These are phyloP conservation scores for Naja naja DNA, from an alignment of 2,113 vertebrate genomes.

Conservation along the genomic window DNA sequence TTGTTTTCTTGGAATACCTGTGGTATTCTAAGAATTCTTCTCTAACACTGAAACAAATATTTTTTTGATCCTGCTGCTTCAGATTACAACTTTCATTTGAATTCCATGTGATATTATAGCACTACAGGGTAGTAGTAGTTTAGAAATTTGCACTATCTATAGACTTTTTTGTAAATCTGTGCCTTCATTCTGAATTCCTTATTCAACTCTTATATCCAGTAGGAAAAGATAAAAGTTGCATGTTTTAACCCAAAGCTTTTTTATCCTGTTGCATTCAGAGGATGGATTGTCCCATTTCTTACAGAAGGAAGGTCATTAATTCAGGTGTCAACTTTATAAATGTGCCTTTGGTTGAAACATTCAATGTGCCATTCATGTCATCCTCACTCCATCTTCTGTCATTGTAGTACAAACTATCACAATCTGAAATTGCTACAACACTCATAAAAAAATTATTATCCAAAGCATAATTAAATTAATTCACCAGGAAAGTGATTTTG, in stretches of 20 bases:
- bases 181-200: not conserved
- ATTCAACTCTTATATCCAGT: not conserved
- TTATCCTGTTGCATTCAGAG: constrained; percentile 16
- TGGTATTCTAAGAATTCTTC: too few species aligned
- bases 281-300: constrained; percentile 26
- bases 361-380: constrained; percentile 20
- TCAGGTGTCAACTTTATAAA: constrained; percentile 24
- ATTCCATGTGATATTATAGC: not conserved
- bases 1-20: too few species aligned
- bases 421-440: constrained; percentile 40
- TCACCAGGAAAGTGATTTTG: constrained; percentile 56
- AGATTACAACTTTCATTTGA: not conserved
- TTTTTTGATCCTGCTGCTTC: not conserved
- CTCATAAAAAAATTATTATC: constrained; percentile 55
- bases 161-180: accelerated
- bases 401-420: constrained; percentile 35
- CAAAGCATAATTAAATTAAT: constrained; percentile 65
- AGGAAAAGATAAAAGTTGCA: not conserved
- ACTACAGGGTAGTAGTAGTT: not conserved
- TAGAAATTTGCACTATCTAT: not conserved
- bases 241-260: constrained; percentile 21
- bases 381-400: not conserved
- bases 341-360: constrained; percentile 16
- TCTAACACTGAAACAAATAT: too few species aligned
- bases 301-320: constrained; percentile 38